Evolutionary conservation across 2,888 invertebrate species (phyloP).

Genomic region (Cryptocephalus moraei): DNA sequence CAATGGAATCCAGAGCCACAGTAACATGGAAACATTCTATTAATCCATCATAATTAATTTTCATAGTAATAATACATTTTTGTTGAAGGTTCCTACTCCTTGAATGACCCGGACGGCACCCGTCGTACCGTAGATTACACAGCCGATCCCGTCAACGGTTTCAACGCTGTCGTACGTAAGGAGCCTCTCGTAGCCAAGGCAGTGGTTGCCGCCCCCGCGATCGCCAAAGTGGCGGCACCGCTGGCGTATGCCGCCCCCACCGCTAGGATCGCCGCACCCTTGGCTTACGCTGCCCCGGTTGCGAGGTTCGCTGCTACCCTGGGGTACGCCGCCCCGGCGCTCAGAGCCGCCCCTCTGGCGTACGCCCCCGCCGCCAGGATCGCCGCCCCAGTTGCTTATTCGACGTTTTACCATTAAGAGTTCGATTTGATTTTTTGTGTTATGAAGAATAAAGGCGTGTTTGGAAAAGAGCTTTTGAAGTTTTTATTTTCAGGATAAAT

Average conservation of each 20-base stretch:
- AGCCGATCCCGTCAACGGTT: slow-evolving; percentile 38
- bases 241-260: slow-evolving; percentile 18
- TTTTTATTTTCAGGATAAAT: too few relatives aligned
- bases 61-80: background rate
- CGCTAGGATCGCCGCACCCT: slow-evolving; percentile 26
- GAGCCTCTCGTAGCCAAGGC: slow-evolving; percentile 38
- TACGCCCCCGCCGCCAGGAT: background rate
- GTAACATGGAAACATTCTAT: too few relatives aligned
- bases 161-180: slow-evolving; percentile 46
- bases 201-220: slow-evolving; percentile 26
- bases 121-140: slow-evolving; percentile 42
- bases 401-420: too few relatives aligned
- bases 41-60: too few relatives aligned
- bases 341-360: slow-evolving; percentile 5
- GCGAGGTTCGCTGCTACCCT: background rate
- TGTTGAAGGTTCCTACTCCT: slow-evolving; percentile 33
- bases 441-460: too few relatives aligned
- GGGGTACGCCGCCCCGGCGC: slow-evolving; percentile 2
- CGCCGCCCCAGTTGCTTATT: slow-evolving; percentile 26
- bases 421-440: too few relatives aligned
- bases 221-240: slow-evolving; percentile 12
- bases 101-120: slow-evolving; percentile 52
- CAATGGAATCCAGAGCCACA: too few relatives aligned
- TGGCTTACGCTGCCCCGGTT: slow-evolving; percentile 11
- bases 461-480: too few relatives aligned